These are phyloP conservation scores for Mixornis gularis DNA, from an alignment of 2,113 vertebrate genomes.

Conservation along the genomic window DNA sequence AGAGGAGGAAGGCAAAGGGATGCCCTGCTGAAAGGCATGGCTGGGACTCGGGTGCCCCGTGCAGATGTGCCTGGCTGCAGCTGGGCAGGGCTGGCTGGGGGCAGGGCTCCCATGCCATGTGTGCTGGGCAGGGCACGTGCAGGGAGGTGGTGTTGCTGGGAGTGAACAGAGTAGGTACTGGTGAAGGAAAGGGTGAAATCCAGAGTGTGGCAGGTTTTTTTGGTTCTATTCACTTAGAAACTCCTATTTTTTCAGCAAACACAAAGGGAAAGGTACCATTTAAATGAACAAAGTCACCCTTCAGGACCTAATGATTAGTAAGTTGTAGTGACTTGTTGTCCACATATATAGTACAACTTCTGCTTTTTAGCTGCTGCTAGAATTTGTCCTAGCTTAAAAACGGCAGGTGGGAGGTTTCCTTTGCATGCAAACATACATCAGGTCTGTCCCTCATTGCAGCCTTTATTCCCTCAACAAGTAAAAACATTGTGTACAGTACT, in stretches of 20 bases:
- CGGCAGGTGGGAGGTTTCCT: background rate
- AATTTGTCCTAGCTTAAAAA: background rate
- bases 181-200: background rate
- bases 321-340: background rate
- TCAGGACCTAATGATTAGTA: background rate
- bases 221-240: background rate
- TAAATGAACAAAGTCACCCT: background rate
- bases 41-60: accelerated
- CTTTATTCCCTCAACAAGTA: background rate
- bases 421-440: background rate
- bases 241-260: background rate
- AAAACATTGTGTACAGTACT: background rate
- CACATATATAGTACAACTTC: background rate
- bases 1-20: background rate
- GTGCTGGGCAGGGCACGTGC: background rate
- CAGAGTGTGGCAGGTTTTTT: background rate
- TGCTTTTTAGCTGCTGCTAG: background rate
- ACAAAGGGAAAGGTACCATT: background rate
- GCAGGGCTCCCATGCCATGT: background rate
- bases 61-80: background rate
- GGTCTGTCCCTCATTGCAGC: background rate
- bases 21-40: background rate
- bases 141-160: background rate
- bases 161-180: background rate
- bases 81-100: background rate